Evolutionary conservation across 2,113 vertebrate species (phyloP).

Genomic region (Halcyon senegalensis): DNA sequence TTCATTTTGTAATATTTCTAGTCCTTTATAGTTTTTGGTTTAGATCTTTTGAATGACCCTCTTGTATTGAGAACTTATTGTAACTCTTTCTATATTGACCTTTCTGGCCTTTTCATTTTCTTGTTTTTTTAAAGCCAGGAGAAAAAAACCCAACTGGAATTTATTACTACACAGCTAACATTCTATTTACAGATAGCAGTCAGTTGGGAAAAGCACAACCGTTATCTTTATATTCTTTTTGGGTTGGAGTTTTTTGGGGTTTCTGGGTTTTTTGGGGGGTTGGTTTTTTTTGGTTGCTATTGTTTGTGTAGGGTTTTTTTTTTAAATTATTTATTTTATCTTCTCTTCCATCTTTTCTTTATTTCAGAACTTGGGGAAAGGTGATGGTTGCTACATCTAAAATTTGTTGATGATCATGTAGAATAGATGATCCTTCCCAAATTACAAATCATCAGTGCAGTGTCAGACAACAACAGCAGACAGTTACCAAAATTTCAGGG

Average conservation of each 20-base stretch:
- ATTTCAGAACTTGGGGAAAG: background rate
- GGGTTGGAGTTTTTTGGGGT: no score
- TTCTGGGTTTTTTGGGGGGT: no score
- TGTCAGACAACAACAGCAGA: background rate
- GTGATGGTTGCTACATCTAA: background rate
- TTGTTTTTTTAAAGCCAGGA: background rate
- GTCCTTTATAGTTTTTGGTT: conserved; percentile 12
- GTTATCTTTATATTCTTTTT: background rate
- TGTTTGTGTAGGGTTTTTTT: no score
- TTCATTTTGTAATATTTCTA: conserved; percentile 35
- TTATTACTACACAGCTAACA: background rate
- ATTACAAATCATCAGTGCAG: background rate
- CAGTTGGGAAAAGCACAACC: background rate
- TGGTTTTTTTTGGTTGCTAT: no score
- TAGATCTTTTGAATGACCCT: conserved; percentile 18
- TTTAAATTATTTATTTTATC: no score
- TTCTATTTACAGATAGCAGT: background rate
- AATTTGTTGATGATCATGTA: background rate
- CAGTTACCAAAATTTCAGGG: background rate
- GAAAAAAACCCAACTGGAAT: background rate
- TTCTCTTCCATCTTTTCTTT: background rate
- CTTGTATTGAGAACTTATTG: background rate
- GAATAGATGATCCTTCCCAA: background rate
- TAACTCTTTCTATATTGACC: background rate
- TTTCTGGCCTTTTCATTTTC: conserved; percentile 2